Evolutionary conservation across 2,113 vertebrate species (phyloP), one percentile per base, ranked within the genome.

Genomic region (Meleagris gallopavo): DNA sequence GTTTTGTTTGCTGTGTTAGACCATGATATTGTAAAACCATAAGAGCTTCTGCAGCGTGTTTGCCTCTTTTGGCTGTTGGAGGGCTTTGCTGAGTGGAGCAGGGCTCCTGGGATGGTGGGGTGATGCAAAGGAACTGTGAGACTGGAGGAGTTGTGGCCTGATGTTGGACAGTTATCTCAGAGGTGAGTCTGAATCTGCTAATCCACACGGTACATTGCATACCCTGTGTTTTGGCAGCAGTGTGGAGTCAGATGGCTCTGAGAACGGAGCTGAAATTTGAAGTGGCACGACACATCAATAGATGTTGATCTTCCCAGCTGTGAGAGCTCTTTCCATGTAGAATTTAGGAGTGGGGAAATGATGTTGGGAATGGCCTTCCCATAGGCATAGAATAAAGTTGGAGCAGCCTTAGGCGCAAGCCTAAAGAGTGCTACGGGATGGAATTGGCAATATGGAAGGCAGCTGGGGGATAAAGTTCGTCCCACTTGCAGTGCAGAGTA

Each of bases 401-500:
- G 25, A 73, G 65, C 61, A 38, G 29, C 48, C 24, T 25, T 50
- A 50, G 24, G 15, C 9, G 14, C 52, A 54, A 30, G 52, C 52
- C 15, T 54, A 6, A 30, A 17, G 52, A 54, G 52, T 54, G 52
- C 50, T 17, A 11, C 8, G 19, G 62, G 48, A 5, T 43, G 88
- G 62, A 38, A 10, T 29, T 19, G 83, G 54, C 30, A 38, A 8
- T 41, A 17, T 0, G 1, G 62, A 24, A 19, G 71, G 61, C 19
- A 5, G 12, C 5, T 55, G 25, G 22, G 7, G 22, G 13, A 43
- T 5, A 6, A 74, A 65, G 62, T 69, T 80, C 1, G 0, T 36
- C n/a, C 79, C 0, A 1, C n/a, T 6, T 25, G 1, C 30, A 38
- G 11, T 5, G 2, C 5, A 10, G n/a, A 25, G 8, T 0, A 0